Evolutionary conservation across 2,888 invertebrate species (phyloP), one percentile per base, ranked within the genome.

Genomic region (Odontocolon sp.): DNA sequence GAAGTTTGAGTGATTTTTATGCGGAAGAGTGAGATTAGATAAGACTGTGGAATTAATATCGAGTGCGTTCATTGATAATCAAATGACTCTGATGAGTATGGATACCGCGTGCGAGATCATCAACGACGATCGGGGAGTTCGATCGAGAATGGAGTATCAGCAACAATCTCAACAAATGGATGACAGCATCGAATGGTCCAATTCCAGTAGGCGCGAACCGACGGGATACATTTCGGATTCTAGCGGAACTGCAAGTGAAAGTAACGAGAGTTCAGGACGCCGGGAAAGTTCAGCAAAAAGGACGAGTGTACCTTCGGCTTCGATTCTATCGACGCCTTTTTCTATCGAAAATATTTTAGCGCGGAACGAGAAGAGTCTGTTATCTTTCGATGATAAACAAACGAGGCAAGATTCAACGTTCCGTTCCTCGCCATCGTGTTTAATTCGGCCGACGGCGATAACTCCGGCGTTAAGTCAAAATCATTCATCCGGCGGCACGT

Each of bases 271-370:
- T 77, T 81, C 77, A 78, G 80, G 16, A 81, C 80, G 33, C 69
- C 71, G 64, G 45, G 18, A n/a, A 6, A 42, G 23, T 26, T 2
- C 14, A 64, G 1, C 78, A 80, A 16, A 77, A 5, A 36, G 77
- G 16, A 83, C 78, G 9, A 77, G 75, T 40, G 69, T 78, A 2
- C 75, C 83, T 5, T 79, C 83, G 36, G 68, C 79, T 2, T 52
- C 73, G 5, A 42, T 78, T 4, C 80, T 80, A 56, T 78, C 85
- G n/a, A 89, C 86, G 77, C 87, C 87, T 21, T 89, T 89, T 52
- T 87, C 88, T 1, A 89, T 89, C 63, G 89, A 89, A 64, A 89
- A 84, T 72, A 89, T 89, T 61, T 82, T 89, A 2, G 87, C 84
- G 3, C 78, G 84, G 0, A 72, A 79, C 74, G 81, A 70, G 68